Evolutionary conservation across 2,888 invertebrate genomes (phyloP).

Genomic region (Tolmerus cingulatus): DNA sequence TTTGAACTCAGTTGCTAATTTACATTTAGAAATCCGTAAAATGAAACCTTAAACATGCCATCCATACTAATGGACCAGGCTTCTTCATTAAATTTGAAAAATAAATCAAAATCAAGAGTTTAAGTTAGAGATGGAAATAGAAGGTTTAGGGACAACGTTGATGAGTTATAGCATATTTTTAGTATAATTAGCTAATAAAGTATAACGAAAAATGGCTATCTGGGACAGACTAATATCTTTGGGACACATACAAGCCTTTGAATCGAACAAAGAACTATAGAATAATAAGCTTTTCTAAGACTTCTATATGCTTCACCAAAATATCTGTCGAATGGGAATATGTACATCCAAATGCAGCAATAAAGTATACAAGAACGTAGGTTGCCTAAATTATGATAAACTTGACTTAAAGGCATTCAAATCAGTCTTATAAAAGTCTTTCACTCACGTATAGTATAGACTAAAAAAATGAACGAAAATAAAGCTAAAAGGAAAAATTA

Average conservation of each 20-base stretch:
- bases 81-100: no score
- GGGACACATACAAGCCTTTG: background rate
- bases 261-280: background rate
- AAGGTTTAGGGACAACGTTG: no score
- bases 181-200: no score
- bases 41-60: no score
- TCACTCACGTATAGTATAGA: conserved; percentile 6
- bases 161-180: no score
- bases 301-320: background rate
- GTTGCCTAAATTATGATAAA: conserved; percentile 19
- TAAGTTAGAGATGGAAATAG: no score
- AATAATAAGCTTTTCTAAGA: background rate
- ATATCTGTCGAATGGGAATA: background rate
- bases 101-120: no score
- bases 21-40: no score
- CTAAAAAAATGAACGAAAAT: background rate
- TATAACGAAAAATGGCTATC: no score
- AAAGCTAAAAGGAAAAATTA: background rate
- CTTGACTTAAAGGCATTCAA: conserved; percentile 29
- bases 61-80: no score
- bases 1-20: no score
- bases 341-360: conserved; percentile 10
- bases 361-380: background rate
- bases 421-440: conserved; percentile 44
- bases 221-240: no score